Conservation (phyloP, 2,888 invertebrate species). For the Trachelus iudaicus region DNA sequence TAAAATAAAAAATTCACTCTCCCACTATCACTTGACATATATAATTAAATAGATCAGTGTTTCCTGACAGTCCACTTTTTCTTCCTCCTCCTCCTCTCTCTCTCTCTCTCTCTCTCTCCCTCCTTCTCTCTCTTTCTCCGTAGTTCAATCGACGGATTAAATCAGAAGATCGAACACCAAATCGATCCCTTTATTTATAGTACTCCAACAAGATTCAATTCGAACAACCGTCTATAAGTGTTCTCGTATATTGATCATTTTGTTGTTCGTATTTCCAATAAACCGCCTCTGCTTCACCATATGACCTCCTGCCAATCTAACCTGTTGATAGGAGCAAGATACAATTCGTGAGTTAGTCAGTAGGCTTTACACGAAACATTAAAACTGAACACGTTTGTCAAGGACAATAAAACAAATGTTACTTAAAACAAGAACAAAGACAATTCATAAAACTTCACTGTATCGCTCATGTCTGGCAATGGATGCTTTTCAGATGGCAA, state of each 20-base stretch:
- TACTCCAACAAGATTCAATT: constrained; percentile 8
- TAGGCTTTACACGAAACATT: too few species aligned
- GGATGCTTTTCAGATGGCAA: too few species aligned
- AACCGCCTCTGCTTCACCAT: constrained; percentile 62
- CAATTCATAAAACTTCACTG: too few species aligned
- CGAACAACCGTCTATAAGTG: constrained; percentile 33
- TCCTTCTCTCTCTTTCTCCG: neutral
- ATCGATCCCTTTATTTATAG: constrained; percentile 9
- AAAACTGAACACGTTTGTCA: too few species aligned
- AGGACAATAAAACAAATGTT: too few species aligned
- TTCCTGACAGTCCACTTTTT: too few species aligned
- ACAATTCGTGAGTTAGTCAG: neutral
- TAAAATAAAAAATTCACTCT: constrained; percentile 25
- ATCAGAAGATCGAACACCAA: too few species aligned
- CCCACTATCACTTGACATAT: neutral
- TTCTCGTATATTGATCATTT: constrained; percentile 62
- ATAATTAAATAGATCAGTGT: too few species aligned
- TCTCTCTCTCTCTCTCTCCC: neutral
- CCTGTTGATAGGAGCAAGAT: constrained; percentile 30
- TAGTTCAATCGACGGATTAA: neutral
- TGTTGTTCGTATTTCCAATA: constrained; percentile 59
- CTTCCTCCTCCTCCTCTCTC: neutral
- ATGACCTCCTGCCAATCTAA: constrained; percentile 54
- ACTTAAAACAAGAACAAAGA: too few species aligned
- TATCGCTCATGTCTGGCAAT: too few species aligned